Evolutionary conservation across 2,888 invertebrate species (phyloP).

Genomic region (Sinohyriopsis cumingii): DNA sequence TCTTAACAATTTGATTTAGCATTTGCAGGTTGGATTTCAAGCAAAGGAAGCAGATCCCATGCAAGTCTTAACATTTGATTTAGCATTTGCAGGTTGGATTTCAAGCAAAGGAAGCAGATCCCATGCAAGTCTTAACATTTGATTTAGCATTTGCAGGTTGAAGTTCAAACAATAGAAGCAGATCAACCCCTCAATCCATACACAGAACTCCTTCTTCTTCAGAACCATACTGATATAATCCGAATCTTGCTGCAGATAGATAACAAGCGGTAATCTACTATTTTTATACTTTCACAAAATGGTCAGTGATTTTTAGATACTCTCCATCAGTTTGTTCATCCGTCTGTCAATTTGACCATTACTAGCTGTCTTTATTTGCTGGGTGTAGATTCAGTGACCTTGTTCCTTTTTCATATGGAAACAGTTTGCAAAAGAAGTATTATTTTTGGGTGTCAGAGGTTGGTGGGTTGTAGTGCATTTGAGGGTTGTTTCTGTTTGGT

Average conservation of each 20-base stretch:
- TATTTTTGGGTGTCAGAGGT: neutral
- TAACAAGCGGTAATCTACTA: constrained; percentile 53
- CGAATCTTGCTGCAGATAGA: constrained; percentile 56
- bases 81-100: constrained; percentile 2
- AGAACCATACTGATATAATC: constrained; percentile 64
- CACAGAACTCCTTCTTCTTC: constrained; percentile 60
- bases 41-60: constrained; percentile 42
- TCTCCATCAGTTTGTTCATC: too few species aligned
- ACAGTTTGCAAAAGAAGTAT: too few species aligned
- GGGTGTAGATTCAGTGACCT: too few species aligned
- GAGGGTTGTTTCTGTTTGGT: neutral
- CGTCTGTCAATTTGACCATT: too few species aligned
- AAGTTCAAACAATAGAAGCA: constrained; percentile 45
- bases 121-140: too few species aligned
- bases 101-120: constrained; percentile 48
- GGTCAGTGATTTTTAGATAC: too few species aligned
- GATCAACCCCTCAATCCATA: constrained; percentile 63
- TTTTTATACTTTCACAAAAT: neutral
- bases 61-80: too few species aligned
- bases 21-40: constrained; percentile 18
- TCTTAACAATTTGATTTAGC: too few species aligned
- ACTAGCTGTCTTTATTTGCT: too few species aligned
- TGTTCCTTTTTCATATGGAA: too few species aligned
- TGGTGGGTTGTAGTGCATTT: neutral
- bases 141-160: neutral